phyloP scores from a whole-genome alignment of 2,888 invertebrate genomes.

The Bombylius major region DNA sequence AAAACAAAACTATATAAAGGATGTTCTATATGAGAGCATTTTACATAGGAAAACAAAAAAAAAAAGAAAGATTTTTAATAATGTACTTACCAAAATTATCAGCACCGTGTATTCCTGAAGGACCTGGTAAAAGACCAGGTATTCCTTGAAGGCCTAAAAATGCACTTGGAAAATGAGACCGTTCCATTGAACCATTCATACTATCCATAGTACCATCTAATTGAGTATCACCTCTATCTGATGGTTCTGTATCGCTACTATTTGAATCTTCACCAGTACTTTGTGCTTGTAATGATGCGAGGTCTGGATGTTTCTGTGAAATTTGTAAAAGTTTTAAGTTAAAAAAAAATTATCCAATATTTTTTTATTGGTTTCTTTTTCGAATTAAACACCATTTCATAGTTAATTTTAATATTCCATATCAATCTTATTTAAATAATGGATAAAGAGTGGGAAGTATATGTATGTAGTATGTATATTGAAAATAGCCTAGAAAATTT shows the following conservation, averaged over 20 bases:
- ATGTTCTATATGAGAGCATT: too few species aligned
- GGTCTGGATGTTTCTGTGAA: conserved; percentile 41
- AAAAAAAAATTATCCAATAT: background rate
- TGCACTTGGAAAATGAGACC: conserved; percentile 65
- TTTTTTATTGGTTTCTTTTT: background rate
- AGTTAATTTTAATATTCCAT: too few species aligned
- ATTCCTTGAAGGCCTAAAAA: conserved; percentile 68
- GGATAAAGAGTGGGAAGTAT: too few species aligned
- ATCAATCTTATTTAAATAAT: too few species aligned
- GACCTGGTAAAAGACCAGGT: conserved; percentile 71
- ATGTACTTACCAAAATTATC: conserved; percentile 67
- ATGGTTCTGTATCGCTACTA: conserved; percentile 71
- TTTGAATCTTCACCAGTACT: conserved; percentile 73
- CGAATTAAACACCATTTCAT: too few species aligned
- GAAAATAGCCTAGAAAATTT: too few species aligned
- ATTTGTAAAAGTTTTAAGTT: too few species aligned
- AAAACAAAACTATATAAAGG: too few species aligned
- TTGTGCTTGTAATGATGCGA: conserved; percentile 46
- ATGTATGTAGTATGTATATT: too few species aligned
- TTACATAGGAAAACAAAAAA: background rate
- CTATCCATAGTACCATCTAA: conserved; percentile 48
- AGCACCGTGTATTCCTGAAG: conserved; percentile 68
- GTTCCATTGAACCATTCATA: conserved; percentile 51
- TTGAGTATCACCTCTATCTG: conserved; percentile 50
- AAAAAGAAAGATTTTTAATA: background rate